Evolutionary conservation across 2,797 vertebrate species (phyloP).

Genomic region (Neosilurus hyrtlii): DNA sequence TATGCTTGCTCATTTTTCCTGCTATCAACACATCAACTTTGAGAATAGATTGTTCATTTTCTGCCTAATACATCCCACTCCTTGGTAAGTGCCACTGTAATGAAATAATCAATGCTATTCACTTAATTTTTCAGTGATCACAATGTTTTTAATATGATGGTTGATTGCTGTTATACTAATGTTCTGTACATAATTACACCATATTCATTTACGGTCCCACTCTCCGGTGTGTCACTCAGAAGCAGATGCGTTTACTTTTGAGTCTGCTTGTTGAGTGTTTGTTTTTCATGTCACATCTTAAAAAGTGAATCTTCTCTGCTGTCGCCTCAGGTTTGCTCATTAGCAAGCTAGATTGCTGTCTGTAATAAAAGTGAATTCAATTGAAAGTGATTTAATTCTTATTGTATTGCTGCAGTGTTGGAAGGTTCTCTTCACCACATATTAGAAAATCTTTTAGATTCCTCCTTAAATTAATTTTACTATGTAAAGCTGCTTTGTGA

Average conservation of each 20-base stretch:
- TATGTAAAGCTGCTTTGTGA: too few relatives aligned
- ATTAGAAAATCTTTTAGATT: too few relatives aligned
- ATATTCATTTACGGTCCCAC: background rate
- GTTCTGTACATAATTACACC: background rate
- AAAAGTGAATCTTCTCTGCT: background rate
- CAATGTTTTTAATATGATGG: too few relatives aligned
- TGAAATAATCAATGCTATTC: too few relatives aligned
- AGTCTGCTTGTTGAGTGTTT: background rate
- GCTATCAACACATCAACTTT: too few relatives aligned
- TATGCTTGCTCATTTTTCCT: too few relatives aligned
- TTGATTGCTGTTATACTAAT: too few relatives aligned
- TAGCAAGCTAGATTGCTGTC: background rate
- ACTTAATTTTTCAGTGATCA: too few relatives aligned
- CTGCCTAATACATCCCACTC: too few relatives aligned
- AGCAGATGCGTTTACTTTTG: background rate
- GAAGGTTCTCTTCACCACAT: background rate
- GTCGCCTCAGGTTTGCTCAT: background rate
- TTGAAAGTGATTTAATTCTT: background rate
- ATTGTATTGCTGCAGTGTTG: background rate
- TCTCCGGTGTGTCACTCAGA: background rate
- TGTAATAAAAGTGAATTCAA: background rate
- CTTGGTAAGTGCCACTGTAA: too few relatives aligned
- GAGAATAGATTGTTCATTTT: too few relatives aligned
- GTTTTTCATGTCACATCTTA: background rate
- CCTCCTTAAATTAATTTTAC: too few relatives aligned